A percentile compares a stretch with the other conserved stretches of the same genome.
These are phyloP conservation scores for Notechis scutatus DNA, from an alignment of 2,113 vertebrate genomes.

Conservation along the genomic window DNA sequence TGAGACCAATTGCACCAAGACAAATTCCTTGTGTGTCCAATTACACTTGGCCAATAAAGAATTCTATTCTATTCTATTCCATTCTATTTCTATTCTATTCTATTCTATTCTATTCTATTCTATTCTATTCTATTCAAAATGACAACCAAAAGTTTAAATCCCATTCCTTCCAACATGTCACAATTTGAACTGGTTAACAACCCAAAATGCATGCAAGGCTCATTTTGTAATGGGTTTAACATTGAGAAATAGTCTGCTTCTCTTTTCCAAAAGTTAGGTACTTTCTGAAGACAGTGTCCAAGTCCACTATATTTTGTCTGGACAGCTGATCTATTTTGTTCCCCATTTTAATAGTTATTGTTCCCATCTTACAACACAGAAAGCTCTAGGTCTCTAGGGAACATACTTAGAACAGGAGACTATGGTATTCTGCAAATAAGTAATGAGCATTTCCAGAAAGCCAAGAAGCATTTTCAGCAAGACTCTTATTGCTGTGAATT, in stretches of 20 bases:
- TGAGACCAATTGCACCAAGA: too few species aligned
- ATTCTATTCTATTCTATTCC: too few species aligned
- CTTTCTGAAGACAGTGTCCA: background rate
- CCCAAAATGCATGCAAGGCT: background rate
- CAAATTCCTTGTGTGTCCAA: too few species aligned
- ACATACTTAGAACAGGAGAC: background rate
- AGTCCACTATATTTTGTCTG: background rate
- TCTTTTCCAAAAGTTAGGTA: background rate
- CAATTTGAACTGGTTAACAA: background rate
- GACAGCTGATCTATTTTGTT: background rate
- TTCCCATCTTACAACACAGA: background rate
- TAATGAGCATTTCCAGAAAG: conserved; percentile 3
- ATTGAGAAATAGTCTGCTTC: background rate
- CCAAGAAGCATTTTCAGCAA: conserved; percentile 30
- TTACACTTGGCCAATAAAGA: too few species aligned
- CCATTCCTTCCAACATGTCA: background rate
- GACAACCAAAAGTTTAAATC: background rate
- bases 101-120: too few species aligned
- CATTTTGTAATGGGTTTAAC: background rate
- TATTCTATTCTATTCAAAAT: background rate
- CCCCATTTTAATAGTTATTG: background rate
- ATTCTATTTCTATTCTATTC: too few species aligned
- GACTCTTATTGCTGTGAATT: conserved; percentile 19
- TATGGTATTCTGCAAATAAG: conserved; percentile 8
- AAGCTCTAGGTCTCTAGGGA: background rate